Evolutionary conservation across 2,888 invertebrate genomes (phyloP).

Genomic region (Pristionchus maxplancki): DNA sequence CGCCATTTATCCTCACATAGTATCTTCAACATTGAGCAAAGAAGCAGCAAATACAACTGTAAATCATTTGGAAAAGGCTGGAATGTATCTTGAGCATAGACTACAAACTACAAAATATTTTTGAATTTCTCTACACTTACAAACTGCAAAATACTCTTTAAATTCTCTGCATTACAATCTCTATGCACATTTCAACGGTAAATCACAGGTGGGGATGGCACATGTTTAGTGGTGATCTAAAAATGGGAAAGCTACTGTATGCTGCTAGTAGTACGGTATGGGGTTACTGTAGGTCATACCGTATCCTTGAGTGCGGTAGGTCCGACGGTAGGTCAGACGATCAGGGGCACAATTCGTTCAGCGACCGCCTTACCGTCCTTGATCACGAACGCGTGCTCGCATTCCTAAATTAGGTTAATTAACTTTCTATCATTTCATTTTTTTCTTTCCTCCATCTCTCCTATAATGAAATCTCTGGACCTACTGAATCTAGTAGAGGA

Average conservation of each 20-base stretch:
- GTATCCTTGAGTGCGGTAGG: background rate
- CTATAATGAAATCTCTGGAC: too few relatives aligned
- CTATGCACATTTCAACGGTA: background rate
- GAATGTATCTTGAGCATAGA: constrained; percentile 22
- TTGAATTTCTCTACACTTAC: background rate
- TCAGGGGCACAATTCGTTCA: constrained; percentile 56
- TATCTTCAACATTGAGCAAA: background rate
- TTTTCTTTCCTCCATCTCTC: too few relatives aligned
- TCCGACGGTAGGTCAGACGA: constrained; percentile 31
- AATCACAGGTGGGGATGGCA: background rate
- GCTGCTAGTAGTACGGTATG: background rate
- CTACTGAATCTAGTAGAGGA: too few relatives aligned
- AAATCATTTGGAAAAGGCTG: background rate
- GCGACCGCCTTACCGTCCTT: constrained; percentile 59
- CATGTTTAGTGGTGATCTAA: background rate
- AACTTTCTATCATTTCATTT: background rate
- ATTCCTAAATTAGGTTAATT: constrained; percentile 31
- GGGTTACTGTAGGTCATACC: background rate
- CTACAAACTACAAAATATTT: too few relatives aligned
- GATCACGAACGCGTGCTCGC: constrained; percentile 65
- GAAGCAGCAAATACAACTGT: background rate
- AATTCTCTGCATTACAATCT: constrained; percentile 14
- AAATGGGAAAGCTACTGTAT: background rate
- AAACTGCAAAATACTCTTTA: background rate
- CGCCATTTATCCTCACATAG: constrained; percentile 4